Evolutionary conservation across 1,140 invertebrate species (phyloP), one percentile per base, ranked within the genome.

Genomic region (Brachionus asplanchnoidis): DNA sequence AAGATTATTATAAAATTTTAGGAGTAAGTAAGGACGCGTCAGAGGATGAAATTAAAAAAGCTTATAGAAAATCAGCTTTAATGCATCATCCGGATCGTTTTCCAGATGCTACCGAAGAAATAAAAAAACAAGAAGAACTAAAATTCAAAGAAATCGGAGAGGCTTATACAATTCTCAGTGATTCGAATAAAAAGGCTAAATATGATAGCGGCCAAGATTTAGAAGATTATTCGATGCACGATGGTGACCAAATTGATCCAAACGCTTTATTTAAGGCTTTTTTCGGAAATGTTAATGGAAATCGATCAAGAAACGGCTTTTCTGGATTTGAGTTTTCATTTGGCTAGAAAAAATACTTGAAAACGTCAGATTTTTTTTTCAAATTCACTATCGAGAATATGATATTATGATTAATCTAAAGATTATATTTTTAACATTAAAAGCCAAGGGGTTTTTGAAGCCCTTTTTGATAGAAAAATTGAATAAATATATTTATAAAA

Each of bases 1-100:
- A 98, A 92, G 96, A 99, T 90, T 99, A 97, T 89, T 99, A 99
- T 90, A 95, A 95, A 91, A 96, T 95, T 87, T 91, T 99, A 40
- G 84, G 84, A 9, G 65, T 84, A 1, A 75, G n/a, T 28, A 73
- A 73, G 36, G 50, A n/a, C 1, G 84, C 84, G 14, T 66, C 84
- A 12, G 84, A 84, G 12, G 84, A 84, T n/a, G 84, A 84, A 11
- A 84, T 84, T 7, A 73, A 77, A 84, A 73, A 73, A 56, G 84
- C 84, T 4, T 84, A 84, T 65, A 17, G 66, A 36, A 73, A 84
- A 32, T 28, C 28, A n/a, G 85, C 73, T 95, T 60, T 98, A 97
- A 91, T 95, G 99, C 89, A 99, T 97, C 89, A 99, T 99, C 90
- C 95, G 95, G 91, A 96, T 95, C 86, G 91, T 75, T 99, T 99